A percentile compares a stretch with the other conserved stretches of the same genome.
phyloP scores from a whole-genome alignment of 2,797 vertebrate species.

The Liparis tanakae region DNA sequence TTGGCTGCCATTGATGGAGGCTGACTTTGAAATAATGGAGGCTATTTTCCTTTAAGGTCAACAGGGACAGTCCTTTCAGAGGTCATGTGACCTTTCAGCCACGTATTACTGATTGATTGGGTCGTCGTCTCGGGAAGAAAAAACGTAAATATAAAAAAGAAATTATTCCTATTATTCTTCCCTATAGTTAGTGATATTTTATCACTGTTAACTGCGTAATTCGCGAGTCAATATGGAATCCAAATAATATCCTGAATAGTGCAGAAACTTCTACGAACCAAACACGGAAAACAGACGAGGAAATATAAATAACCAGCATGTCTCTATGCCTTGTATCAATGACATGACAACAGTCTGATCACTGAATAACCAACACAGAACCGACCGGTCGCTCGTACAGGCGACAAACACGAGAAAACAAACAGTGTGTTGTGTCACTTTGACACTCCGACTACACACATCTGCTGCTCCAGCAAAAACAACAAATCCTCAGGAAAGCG shows the following conservation, averaged over 20 bases:
- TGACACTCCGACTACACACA: neutral
- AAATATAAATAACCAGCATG: neutral
- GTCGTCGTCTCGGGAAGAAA: neutral
- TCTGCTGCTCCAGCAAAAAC: neutral
- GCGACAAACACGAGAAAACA: neutral
- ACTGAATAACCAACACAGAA: neutral
- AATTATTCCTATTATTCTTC: too few species aligned
- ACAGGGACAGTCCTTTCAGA: neutral
- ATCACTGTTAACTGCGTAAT: neutral
- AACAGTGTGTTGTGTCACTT: neutral
- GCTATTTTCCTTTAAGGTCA: constrained; percentile 27
- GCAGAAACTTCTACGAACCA: neutral
- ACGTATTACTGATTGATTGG: constrained; percentile 10
- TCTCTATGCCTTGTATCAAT: too few species aligned
- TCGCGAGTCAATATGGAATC: constrained; percentile 1
- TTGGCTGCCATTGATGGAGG: constrained; percentile 13
- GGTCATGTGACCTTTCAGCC: constrained; percentile 1
- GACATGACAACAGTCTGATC: neutral
- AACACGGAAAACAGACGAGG: neutral
- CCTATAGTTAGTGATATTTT: neutral
- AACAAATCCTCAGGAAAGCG: neutral
- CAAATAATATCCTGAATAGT: neutral
- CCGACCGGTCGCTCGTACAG: neutral
- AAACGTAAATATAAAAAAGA: neutral
- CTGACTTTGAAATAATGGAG: constrained; percentile 1